A percentile compares a stretch with the other conserved stretches of the same genome.
phyloP scores from a whole-genome alignment of 2,113 vertebrate species.

The Halcyon senegalensis region DNA sequence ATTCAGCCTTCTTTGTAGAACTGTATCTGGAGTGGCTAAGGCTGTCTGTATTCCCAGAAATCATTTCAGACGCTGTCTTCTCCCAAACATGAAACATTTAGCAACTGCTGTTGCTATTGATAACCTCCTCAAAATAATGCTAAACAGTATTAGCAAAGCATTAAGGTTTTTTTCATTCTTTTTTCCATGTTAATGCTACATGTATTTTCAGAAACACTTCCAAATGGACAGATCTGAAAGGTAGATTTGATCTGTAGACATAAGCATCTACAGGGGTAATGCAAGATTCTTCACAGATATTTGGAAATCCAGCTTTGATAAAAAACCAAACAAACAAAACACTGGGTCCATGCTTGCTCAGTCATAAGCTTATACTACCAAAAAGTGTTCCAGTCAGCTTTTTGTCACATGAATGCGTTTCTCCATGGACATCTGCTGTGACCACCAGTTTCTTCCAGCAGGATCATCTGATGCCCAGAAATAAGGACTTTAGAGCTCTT shows the following conservation, averaged over 20 bases:
- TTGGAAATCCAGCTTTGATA: background rate
- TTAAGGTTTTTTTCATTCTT: background rate
- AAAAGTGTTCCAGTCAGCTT: rapidly evolving
- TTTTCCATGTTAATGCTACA: background rate
- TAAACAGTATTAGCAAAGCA: background rate
- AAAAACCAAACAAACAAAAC: background rate
- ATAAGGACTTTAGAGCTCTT: background rate
- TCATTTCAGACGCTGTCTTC: background rate
- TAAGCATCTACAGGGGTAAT: background rate
- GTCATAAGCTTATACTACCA: background rate
- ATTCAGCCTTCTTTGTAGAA: background rate
- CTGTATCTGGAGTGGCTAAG: background rate
- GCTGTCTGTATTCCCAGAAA: background rate
- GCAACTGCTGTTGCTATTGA: background rate
- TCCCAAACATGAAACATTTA: background rate
- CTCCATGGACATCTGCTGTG: background rate
- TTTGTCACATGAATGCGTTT: background rate
- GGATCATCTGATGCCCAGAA: background rate
- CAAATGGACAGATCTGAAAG: background rate
- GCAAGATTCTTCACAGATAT: background rate
- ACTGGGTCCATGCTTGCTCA: background rate
- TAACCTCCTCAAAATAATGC: background rate
- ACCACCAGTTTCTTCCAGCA: background rate
- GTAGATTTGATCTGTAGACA: background rate
- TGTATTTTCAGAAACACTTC: background rate